phyloP scores from a whole-genome alignment of 2,888 invertebrate species.

The Dioctria linearis region DNA sequence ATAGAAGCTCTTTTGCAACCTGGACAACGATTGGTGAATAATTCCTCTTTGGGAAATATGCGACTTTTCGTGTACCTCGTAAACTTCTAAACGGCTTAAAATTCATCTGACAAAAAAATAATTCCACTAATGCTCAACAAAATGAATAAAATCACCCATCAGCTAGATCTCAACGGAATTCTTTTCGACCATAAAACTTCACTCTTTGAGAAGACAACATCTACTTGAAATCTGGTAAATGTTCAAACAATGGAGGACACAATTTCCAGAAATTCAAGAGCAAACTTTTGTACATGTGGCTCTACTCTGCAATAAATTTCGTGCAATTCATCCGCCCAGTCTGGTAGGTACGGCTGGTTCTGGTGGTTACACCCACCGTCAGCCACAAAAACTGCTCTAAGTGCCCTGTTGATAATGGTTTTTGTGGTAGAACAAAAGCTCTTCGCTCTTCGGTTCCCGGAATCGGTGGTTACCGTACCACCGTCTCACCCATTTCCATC shows the following conservation, averaged over 20 bases:
- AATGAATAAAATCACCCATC: slow-evolving; percentile 45
- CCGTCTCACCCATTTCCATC: background rate
- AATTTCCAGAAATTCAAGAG: slow-evolving; percentile 55
- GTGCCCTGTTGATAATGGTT: slow-evolving; percentile 59
- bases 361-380: slow-evolving; percentile 58
- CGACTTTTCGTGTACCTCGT: background rate
- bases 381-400: slow-evolving; percentile 57
- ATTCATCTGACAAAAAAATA: background rate
- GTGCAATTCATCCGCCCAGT: slow-evolving; percentile 57
- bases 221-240: slow-evolving; percentile 57
- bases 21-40: background rate
- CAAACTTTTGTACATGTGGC: slow-evolving; percentile 52
- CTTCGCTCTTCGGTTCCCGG: background rate
- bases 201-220: slow-evolving; percentile 46
- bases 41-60: background rate
- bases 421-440: slow-evolving; percentile 53
- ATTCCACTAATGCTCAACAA: too few relatives aligned
- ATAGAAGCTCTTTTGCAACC: background rate
- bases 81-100: slow-evolving; percentile 1
- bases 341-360: slow-evolving; percentile 52
- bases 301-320: slow-evolving; percentile 56
- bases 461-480: background rate
- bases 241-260: slow-evolving; percentile 58
- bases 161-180: slow-evolving; percentile 39
- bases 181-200: slow-evolving; percentile 50